Evolutionary conservation across 1,140 invertebrate genomes (phyloP).

Genomic region (Plutomurus gul): DNA sequence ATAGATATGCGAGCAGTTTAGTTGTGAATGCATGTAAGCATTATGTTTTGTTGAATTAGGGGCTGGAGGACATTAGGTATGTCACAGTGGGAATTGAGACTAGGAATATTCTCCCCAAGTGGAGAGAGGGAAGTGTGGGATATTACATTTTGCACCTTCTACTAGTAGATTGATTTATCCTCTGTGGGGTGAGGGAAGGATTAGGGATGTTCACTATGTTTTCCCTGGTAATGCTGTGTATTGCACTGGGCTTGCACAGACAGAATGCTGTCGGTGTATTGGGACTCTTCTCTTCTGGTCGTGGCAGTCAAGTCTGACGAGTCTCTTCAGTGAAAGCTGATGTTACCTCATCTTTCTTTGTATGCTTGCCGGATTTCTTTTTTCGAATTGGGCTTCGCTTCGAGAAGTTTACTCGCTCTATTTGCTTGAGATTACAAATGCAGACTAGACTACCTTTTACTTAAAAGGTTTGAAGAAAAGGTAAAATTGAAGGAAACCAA

Average conservation of each 20-base stretch:
- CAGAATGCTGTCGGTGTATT: no score
- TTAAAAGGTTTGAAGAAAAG: neutral
- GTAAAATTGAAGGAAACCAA: neutral
- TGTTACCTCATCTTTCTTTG: neutral
- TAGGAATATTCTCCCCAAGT: neutral
- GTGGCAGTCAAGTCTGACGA: neutral
- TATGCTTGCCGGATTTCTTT: neutral
- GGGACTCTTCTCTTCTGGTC: neutral
- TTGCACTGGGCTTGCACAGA: neutral
- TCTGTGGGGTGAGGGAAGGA: neutral
- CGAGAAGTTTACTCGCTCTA: neutral
- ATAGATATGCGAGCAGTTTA: neutral
- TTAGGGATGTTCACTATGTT: neutral
- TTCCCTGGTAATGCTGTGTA: neutral
- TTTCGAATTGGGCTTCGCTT: neutral
- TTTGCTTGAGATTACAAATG: neutral
- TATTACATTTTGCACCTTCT: neutral
- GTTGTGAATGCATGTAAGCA: neutral
- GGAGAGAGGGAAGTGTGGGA: neutral
- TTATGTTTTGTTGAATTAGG: neutral
- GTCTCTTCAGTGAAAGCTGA: neutral
- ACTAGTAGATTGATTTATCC: slow-evolving; percentile 22
- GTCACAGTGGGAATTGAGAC: neutral
- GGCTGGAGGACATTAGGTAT: neutral
- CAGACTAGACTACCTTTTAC: neutral